phyloP scores from a whole-genome alignment of 2,113 vertebrate species.

The Sylvietta virens region DNA sequence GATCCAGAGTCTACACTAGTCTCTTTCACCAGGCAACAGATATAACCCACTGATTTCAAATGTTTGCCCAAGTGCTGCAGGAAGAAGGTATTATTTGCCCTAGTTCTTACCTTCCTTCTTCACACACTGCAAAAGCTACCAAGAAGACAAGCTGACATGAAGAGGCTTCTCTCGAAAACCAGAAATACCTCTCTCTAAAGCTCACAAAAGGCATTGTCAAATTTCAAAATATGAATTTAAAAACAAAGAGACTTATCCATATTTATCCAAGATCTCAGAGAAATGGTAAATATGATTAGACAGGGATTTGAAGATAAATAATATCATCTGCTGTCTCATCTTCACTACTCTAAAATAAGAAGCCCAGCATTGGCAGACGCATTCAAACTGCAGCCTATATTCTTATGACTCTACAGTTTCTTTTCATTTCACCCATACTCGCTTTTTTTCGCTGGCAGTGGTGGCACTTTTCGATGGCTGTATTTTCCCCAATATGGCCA shows the following conservation, averaged over 20 bases:
- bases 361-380: neutral
- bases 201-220: neutral
- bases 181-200: neutral
- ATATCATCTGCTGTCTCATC: neutral
- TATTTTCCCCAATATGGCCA: neutral
- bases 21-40: neutral
- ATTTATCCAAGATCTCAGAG: conserved; percentile 2
- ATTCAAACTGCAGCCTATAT: neutral
- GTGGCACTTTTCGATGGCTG: neutral
- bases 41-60: neutral
- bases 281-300: neutral
- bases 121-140: neutral
- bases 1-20: neutral
- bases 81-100: neutral
- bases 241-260: conserved; percentile 2
- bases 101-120: neutral
- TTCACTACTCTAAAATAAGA: neutral
- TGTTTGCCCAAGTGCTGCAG: neutral
- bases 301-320: neutral
- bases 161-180: neutral
- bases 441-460: neutral
- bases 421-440: neutral
- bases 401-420: neutral
- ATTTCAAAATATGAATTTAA: conserved; percentile 27
- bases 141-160: neutral